Base-by-base conservation (phyloP, 2,888 invertebrate genomes). In the Mythimna loreyi region DNA sequence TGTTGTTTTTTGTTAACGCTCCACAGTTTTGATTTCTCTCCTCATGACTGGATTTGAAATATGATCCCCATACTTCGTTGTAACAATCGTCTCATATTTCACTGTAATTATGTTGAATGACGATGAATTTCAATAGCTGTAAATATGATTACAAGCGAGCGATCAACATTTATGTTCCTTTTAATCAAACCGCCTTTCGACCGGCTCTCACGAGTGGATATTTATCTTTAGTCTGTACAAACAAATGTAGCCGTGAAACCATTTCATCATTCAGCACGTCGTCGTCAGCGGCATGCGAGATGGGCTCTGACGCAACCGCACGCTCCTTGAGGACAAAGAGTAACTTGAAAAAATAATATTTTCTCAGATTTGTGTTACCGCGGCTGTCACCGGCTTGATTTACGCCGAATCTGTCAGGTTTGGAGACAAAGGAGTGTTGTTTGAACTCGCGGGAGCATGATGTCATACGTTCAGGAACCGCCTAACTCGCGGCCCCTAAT, bases 371-470 rank as follows among this genome's bases (percentile, higher is more conserved):
- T 90, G 90, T 91, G 89, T 88, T 90, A 87, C 70, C 71, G 89
- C 87, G 91, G 87, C 88, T 95, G 95, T 93, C 95, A 93, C 85
- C 87, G 78, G 81, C 72, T 86, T 92, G 93, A 96, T 96, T 95
- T 95, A 95, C 92, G 90, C 89, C 91, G 89, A 89, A 87, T 91
- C 92, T 93, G 92, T 92, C 92, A 91, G 84, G 85, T 86, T 85
- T 85, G 83, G 88, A 92, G 90, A 95, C 94, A 96, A 95, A 95
- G 95, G 85, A 87, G 87, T 90, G 85, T 92, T 94, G 92, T 94
- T 84, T 86, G 88, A 90, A 89, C 90, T 87, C 87, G 87, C 89
- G 87, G 86, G 88, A 86, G 84, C 90, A 88, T 96, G 95, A 95
- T 94, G 94, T 95, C 95, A 96, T 90, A 75, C 86, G 74, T 78